Evolutionary conservation across 2,888 invertebrate genomes (phyloP), one percentile per base, ranked within the genome.

Genomic region (Ectropis crepuscularia): DNA sequence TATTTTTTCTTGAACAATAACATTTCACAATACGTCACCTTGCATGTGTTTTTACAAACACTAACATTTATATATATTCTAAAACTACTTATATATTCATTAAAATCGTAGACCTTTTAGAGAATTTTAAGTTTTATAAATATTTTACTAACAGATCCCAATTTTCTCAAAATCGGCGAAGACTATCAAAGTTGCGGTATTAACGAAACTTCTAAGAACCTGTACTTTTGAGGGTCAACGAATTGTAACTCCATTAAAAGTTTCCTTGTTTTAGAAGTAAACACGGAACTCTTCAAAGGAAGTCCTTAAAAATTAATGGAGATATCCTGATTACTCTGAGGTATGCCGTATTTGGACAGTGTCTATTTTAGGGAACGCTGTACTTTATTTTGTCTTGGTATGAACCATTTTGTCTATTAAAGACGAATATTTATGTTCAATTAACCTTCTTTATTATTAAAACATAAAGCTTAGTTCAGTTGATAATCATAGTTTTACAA

Each of bases 231-330:
- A 79, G 82, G 86, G 85, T 88, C 86, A 87, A 87, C 83, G 85
- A 87, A 87, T 89, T 84, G 85, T 90, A 88, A 89, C 86, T 90
- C 86, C 89, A 91, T 91, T 90, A 91, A 90, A 90, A 90, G 86
- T 90, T 89, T 85, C 82, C 87, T 85, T 87, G 88, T 89, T 89
- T 88, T 83, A 77, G 79, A 85, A 88, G 87, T 83, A 89, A 90
- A 89, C 85, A 86, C 80, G 75, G 79, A 80, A 80, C 76, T 80
- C 79, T 81, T 89, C 89, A 89, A 90, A 90, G 90, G 90, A 90
- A 89, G 88, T 86, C 85, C 86, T 89, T 90, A 89, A 92, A 91
- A 89, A 91, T 90, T 91, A 87, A 92, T 89, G 89, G 87, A 83
- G 84, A 87, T 86, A 88, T 89, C 89, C 89, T 89, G 88, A 89